A percentile compares a stretch with the other conserved stretches of the same genome.
Evolutionary conservation across 2,888 invertebrate species (phyloP).

Genomic region (Achlya flavicornis): DNA sequence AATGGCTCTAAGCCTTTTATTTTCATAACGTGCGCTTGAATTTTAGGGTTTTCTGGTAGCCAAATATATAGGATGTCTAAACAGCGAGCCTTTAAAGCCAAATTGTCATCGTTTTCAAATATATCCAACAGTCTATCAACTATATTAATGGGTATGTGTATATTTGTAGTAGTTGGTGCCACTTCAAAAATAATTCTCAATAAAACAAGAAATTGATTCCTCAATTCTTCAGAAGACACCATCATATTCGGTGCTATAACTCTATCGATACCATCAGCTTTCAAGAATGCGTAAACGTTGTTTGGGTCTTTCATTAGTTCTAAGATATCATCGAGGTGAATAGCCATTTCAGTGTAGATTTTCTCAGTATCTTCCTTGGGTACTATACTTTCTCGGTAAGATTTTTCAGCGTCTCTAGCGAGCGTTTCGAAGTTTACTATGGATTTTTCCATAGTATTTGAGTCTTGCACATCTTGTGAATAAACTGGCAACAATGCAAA

Average conservation of each 20-base stretch:
- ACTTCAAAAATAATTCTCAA: slow-evolving; percentile 55
- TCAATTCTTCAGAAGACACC: slow-evolving; percentile 40
- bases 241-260: slow-evolving; percentile 47
- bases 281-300: slow-evolving; percentile 55
- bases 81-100: slow-evolving; percentile 55
- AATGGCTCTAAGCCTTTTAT: slow-evolving; percentile 65
- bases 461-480: slow-evolving; percentile 13
- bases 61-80: slow-evolving; percentile 60
- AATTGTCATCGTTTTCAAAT: slow-evolving; percentile 56
- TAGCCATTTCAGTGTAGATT: slow-evolving; percentile 43
- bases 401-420: slow-evolving; percentile 29
- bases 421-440: slow-evolving; percentile 43
- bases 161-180: slow-evolving; percentile 48
- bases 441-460: slow-evolving; percentile 29
- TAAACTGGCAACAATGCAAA: neutral
- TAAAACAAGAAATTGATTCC: slow-evolving; percentile 47
- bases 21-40: slow-evolving; percentile 68
- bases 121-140: slow-evolving; percentile 62
- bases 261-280: slow-evolving; percentile 57
- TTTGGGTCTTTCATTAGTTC: slow-evolving; percentile 42
- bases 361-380: slow-evolving; percentile 39
- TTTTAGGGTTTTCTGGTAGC: slow-evolving; percentile 64
- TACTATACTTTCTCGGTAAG: slow-evolving; percentile 22
- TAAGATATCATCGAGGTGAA: slow-evolving; percentile 42
- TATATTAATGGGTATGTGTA: slow-evolving; percentile 50